Conservation (phyloP, 2,113 vertebrate genomes). For the Cyprinodon variegatus region DNA sequence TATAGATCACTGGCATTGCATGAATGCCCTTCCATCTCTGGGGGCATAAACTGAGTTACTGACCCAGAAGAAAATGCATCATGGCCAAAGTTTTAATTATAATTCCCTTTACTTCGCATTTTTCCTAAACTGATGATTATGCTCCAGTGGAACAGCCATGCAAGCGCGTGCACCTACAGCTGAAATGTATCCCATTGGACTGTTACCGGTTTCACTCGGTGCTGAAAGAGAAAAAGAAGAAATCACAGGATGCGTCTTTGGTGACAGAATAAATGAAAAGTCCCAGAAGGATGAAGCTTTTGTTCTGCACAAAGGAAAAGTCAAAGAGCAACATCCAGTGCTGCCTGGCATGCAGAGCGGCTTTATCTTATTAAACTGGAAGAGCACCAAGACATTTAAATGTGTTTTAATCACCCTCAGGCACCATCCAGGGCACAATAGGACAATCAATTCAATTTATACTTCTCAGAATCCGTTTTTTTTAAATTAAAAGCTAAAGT, state of each 20-base stretch:
- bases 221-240: conserved; percentile 4
- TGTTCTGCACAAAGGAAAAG: conserved; percentile 55
- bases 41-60: conserved; percentile 39
- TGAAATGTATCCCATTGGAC: conserved; percentile 21
- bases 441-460: background rate
- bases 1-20: conserved; percentile 11
- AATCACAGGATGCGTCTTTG: conserved; percentile 34
- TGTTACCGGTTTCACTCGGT: conserved; percentile 43
- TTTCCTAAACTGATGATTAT: conserved; percentile 60
- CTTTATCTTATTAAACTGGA: conserved; percentile 47
- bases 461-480: background rate
- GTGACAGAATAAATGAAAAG: conserved; percentile 50
- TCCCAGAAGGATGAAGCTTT: conserved; percentile 55
- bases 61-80: conserved; percentile 49
- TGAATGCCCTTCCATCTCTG: conserved; percentile 29
- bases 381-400: conserved; percentile 25
- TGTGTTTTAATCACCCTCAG: conserved; percentile 48
- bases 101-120: conserved; percentile 48
- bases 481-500: background rate
- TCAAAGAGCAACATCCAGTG: conserved; percentile 29
- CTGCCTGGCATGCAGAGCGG: conserved; percentile 20
- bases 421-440: conserved; percentile 14
- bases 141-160: conserved; percentile 11
- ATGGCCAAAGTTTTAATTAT: conserved; percentile 61
- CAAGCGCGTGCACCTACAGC: conserved; percentile 11